A percentile compares a stretch with the other conserved stretches of the same genome.
phyloP scores from a whole-genome alignment of 2,797 vertebrate species.

The Hippoglossus hippoglossus region DNA sequence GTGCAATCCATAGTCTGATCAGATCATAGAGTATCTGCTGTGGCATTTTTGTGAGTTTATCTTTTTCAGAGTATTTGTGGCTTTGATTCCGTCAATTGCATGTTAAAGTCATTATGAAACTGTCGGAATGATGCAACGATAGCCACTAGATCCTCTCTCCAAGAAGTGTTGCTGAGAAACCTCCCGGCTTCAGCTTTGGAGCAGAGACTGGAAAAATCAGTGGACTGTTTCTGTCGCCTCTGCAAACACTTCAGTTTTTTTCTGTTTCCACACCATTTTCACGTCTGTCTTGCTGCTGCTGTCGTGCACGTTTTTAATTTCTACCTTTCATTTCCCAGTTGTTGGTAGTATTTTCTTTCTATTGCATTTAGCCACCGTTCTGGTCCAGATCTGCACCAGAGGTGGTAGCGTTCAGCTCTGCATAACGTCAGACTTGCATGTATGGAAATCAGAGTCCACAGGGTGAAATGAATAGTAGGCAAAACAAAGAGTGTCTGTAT shows the following conservation, averaged over 20 bases:
- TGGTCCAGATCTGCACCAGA: neutral
- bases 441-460: conserved; percentile 6
- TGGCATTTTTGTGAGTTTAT: neutral
- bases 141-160: neutral
- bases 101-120: conserved; percentile 1
- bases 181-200: neutral
- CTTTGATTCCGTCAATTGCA: neutral
- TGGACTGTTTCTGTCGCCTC: conserved; percentile 17
- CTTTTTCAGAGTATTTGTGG: neutral
- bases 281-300: neutral
- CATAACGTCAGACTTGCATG: conserved; percentile 23
- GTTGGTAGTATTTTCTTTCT: neutral
- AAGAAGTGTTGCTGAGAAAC: neutral
- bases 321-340: neutral
- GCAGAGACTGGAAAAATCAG: conserved; percentile 13
- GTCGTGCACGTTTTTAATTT: neutral
- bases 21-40: neutral
- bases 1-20: neutral
- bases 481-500: conserved; percentile 50
- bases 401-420: conserved; percentile 3
- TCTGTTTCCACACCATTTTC: neutral
- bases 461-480: conserved; percentile 25
- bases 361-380: neutral
- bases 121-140: neutral
- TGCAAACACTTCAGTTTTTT: conserved; percentile 11